Percentiles rank a stretch among this genome's conserved stretches.
phyloP scores from a whole-genome alignment of 2,888 invertebrate species.

The Melanostoma mellinum region DNA sequence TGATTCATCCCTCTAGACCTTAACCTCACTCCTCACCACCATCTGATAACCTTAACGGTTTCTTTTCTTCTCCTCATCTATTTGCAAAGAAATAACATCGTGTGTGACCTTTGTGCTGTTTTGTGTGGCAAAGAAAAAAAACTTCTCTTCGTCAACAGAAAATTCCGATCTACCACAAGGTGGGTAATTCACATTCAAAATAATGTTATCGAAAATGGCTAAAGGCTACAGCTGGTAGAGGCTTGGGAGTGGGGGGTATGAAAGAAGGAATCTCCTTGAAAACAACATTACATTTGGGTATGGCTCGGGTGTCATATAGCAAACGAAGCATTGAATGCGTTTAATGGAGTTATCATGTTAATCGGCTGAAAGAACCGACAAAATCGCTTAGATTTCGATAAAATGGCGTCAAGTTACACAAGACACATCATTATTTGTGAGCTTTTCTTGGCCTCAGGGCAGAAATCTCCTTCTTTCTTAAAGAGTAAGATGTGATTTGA shows the following conservation, averaged over 20 bases:
- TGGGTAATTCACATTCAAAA: conserved; percentile 59
- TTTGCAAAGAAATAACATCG: background rate
- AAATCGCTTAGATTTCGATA: conserved; percentile 32
- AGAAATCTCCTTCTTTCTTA: background rate
- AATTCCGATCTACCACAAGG: conserved; percentile 60
- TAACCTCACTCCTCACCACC: background rate
- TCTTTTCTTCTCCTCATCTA: conserved; percentile 22
- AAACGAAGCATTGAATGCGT: conserved; percentile 11
- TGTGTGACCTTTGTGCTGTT: background rate
- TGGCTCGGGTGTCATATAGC: conserved; percentile 16
- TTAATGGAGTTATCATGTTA: conserved; percentile 68
- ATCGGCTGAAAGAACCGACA: conserved; percentile 39
- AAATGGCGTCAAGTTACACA: conserved; percentile 29
- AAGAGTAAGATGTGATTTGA: background rate
- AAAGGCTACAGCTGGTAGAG: conserved; percentile 1
- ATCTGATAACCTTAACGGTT: background rate
- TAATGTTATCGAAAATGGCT: conserved; percentile 62
- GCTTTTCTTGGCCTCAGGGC: background rate
- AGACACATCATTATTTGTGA: conserved; percentile 1
- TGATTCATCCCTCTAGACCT: conserved; percentile 11
- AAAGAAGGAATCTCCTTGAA: background rate
- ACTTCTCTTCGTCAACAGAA: conserved; percentile 51
- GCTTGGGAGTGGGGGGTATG: background rate
- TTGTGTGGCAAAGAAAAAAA: conserved; percentile 28
- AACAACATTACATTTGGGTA: conserved; percentile 2